Evolutionary conservation across 1,140 invertebrate genomes (phyloP), one percentile per base, ranked within the genome.

Genomic region (Meloidogyne exigua): DNA sequence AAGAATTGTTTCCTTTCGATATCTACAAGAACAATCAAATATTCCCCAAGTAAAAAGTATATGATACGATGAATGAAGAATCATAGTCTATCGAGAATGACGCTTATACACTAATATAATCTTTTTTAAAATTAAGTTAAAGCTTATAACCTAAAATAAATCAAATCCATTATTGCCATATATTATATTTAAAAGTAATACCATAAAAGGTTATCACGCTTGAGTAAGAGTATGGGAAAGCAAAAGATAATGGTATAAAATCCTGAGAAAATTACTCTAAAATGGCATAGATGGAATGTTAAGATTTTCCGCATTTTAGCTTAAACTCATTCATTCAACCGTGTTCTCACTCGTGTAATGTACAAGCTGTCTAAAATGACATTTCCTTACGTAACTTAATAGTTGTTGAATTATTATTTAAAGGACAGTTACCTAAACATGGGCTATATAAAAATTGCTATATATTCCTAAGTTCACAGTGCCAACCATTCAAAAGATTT

Each of bases 1-100:
- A 26, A 42, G 63, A 71, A 7, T 57, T 36, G 44, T 64, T 73
- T 39, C 57, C 65, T 13, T 26, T 62, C 23, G 72, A 73, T 12
- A 36, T 23, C 1, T 73, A 73, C 28, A 62, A 65, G 25, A 62
- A 21, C 23, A 36, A 12, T n/a, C 4, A n/a, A 73, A 28, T 57
- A 25, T 13, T 32, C 28, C 15, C 28, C 39, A 18, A 5, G 9
- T 4, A 3, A 7, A 32, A 32, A 32, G 28, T 32, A 7, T 32
- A 7, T 10, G 9, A 39, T 39, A 39, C 10, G 36, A 39, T 39
- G 36, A 39, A 4, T 39, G 9, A 39, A 39, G 0, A 39, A 39
- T 9, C 4, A 39, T 39, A 4, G 36, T 9, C 3, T 9, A 9
- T 39, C 36, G 10, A 39, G 9, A 39, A 39, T 39, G n/a, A n/a